phyloP scores from a whole-genome alignment of 2,113 vertebrate species.

The Muntiacus muntjak region DNA sequence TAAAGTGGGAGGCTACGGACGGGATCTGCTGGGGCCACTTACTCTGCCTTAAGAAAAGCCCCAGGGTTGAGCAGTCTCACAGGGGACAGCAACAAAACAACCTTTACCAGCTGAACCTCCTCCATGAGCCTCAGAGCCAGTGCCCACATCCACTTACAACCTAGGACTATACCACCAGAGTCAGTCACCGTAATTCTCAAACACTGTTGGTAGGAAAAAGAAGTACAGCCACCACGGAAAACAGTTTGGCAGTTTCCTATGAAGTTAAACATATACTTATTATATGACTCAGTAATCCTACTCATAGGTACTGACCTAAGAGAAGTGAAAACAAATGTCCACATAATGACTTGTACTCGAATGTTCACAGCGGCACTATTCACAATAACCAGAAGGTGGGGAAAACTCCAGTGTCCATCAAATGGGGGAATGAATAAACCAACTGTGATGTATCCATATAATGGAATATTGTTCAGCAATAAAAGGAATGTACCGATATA shows the following conservation, averaged over 20 bases:
- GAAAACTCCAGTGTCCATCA: neutral
- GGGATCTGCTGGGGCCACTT: neutral
- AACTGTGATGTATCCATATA: neutral
- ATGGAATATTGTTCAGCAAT: neutral
- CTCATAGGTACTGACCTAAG: neutral
- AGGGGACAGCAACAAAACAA: conserved; percentile 9
- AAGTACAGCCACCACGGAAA: neutral
- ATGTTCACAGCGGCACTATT: neutral
- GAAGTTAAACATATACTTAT: neutral
- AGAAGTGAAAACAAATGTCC: conserved; percentile 1
- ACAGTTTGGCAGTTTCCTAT: neutral
- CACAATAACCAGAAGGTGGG: neutral
- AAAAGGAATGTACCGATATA: neutral
- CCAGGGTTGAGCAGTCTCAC: neutral
- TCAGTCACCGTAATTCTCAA: neutral
- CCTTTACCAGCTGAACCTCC: neutral
- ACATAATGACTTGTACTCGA: neutral
- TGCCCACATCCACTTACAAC: neutral
- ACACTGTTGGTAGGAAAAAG: neutral
- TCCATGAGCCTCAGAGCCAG: neutral
- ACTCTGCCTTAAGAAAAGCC: conserved; percentile 27
- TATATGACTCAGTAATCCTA: neutral
- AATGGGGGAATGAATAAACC: neutral
- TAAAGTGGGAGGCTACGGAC: conserved; percentile 20
- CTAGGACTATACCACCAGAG: neutral